phyloP scores from a whole-genome alignment of 2,888 invertebrate genomes.

The Cerceris rybyensis region DNA sequence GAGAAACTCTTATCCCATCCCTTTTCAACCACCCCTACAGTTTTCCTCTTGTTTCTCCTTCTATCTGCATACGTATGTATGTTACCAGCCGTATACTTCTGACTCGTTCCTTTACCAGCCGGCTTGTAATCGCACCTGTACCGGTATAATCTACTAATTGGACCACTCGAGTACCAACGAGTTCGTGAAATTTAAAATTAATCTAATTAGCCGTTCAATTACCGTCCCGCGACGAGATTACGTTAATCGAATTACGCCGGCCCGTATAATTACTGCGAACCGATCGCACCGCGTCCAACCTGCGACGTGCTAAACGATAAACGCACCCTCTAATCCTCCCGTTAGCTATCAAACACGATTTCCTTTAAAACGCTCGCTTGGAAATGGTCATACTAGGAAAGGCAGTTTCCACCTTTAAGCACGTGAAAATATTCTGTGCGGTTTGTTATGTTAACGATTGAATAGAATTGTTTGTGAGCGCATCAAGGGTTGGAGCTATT shows the following conservation, averaged over 20 bases:
- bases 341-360: constrained; percentile 36
- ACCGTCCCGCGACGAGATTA: constrained; percentile 73
- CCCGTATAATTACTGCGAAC: constrained; percentile 72
- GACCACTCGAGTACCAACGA: constrained; percentile 54
- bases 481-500: too few relatives aligned
- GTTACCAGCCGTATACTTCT: constrained; percentile 7
- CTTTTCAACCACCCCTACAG: constrained; percentile 28
- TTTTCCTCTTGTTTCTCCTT: neutral
- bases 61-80: neutral
- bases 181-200: constrained; percentile 77
- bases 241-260: constrained; percentile 76
- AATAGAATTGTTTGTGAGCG: too few relatives aligned
- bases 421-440: too few relatives aligned
- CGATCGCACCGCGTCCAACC: constrained; percentile 40
- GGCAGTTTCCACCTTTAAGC: too few relatives aligned
- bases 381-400: neutral
- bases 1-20: constrained; percentile 43
- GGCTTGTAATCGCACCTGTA: constrained; percentile 27
- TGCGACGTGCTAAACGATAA: constrained; percentile 43
- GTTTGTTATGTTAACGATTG: too few relatives aligned
- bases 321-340: constrained; percentile 52
- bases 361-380: constrained; percentile 3
- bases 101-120: constrained; percentile 17
- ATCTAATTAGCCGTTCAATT: constrained; percentile 78
- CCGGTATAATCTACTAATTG: constrained; percentile 68